Evolutionary conservation across 2,888 invertebrate genomes (phyloP).

Genomic region (Acleris laterana): DNA sequence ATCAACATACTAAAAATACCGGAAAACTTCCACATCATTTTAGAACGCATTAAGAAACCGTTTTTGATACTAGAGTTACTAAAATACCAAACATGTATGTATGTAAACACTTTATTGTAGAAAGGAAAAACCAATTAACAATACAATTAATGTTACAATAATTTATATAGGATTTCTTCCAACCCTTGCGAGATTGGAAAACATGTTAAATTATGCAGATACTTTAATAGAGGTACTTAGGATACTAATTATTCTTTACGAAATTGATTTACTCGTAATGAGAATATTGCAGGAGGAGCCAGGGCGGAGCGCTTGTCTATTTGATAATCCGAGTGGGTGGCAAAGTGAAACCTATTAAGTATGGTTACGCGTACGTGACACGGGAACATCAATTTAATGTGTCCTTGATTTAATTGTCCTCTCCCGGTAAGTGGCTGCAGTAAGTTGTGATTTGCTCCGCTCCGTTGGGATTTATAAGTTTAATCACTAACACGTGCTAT

Average conservation of each 20-base stretch:
- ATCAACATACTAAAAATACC: too few species aligned
- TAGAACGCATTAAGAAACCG: too few species aligned
- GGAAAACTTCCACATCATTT: too few species aligned
- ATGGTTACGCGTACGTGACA: conserved; percentile 31
- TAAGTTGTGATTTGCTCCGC: conserved; percentile 58
- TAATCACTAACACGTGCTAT: conserved; percentile 44
- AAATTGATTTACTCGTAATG: conserved; percentile 43
- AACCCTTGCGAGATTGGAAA: too few species aligned
- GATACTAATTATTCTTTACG: neutral
- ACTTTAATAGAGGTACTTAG: too few species aligned
- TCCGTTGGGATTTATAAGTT: conserved; percentile 57
- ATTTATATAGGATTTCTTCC: too few species aligned
- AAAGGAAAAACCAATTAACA: too few species aligned
- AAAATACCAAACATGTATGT: too few species aligned
- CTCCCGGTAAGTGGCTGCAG: conserved; percentile 52
- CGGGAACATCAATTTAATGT: conserved; percentile 36
- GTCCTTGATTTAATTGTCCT: conserved; percentile 58
- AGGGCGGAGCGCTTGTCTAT: conserved; percentile 34
- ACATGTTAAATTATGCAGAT: too few species aligned
- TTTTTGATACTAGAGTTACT: too few species aligned
- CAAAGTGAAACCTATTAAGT: conserved; percentile 49
- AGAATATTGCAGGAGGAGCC: conserved; percentile 14
- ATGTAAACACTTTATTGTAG: too few species aligned
- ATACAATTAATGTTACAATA: too few species aligned
- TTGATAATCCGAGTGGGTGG: conserved; percentile 45